Base-by-base conservation (phyloP, 2,113 vertebrate genomes). In the Heterotis niloticus region DNA sequence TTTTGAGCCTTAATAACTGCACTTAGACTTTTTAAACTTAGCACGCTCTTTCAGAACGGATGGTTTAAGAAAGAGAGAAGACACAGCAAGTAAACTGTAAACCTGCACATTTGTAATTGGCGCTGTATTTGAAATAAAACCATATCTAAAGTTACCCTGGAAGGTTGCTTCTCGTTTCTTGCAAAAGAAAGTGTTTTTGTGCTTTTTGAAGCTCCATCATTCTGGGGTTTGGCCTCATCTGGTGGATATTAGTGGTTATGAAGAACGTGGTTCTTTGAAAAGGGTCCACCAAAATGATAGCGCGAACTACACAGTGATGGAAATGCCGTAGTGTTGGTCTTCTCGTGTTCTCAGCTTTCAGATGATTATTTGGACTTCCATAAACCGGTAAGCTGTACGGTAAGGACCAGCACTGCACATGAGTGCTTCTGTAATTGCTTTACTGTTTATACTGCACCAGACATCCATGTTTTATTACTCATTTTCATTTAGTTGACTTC, bases 171-270 rank as follows among this genome's bases (percentile, higher is more conserved):
- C 89, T 91, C 89, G 86, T 90, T 90, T 87, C 83, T 89, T 87
- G 89, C 84, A 44, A 4, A 44, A 88, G 88, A n/a, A n/a, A 87
- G 91, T 93, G 90, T 92, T 93, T 91, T 91, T 90, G 91, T 44
- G 34, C 90, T 90, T 86, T 82, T 87, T 88, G 87, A 89, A 91
- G 92, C 88, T 89, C 89, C 89, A 84, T 92, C 90, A 91, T 88
- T 90, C 85, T 83, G 88, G 91, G 90, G 86, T 90, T 92, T 89
- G 81, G 86, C 88, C 82, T 93, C 92, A 93, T 93, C 91, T 92
- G 91, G 88, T 92, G 88, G 90, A 91, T 90, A 93, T 92, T 92
- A 93, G 92, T 90, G 91, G 90, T 90, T n/a, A 87, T 91, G 83
- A 84, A 92, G 86, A 91, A 91, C 89, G 90, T 92, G 90, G 91